These are phyloP conservation scores for Hyles vespertilio DNA, from an alignment of 1,140 invertebrate species.

Conservation along the genomic window DNA sequence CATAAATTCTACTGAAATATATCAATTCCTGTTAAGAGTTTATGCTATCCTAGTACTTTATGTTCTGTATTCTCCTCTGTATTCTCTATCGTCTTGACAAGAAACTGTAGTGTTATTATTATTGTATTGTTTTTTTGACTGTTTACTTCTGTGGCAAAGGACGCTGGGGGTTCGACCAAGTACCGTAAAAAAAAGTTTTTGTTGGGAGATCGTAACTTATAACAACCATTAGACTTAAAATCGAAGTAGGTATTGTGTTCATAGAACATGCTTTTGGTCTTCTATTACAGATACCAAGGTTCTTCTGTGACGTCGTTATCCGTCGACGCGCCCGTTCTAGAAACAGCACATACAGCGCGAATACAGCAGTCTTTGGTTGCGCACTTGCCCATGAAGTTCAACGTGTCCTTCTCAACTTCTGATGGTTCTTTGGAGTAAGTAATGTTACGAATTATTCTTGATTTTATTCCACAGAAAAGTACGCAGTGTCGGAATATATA, in stretches of 20 bases:
- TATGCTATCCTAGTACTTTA: too few species aligned
- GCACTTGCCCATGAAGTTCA: conserved; percentile 57
- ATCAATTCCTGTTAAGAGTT: too few species aligned
- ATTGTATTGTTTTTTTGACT: background rate
- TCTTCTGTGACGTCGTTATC: conserved; percentile 52
- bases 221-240: too few species aligned
- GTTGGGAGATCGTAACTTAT: too few species aligned
- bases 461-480: too few species aligned
- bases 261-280: background rate
- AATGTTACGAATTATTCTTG: background rate
- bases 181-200: too few species aligned
- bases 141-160: background rate
- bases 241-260: too few species aligned
- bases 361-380: conserved; percentile 55
- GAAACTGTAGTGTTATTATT: background rate
- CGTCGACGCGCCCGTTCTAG: conserved; percentile 36
- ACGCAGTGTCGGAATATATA: too few species aligned
- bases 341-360: conserved; percentile 41
- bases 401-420: conserved; percentile 33
- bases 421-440: conserved; percentile 46
- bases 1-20: too few species aligned
- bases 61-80: too few species aligned
- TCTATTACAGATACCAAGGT: conserved; percentile 45
- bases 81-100: too few species aligned
- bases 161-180: background rate